These are phyloP conservation scores for Diadumene lineata DNA, from an alignment of 92 coral and sea anemone genomes.

Conservation along the genomic window DNA sequence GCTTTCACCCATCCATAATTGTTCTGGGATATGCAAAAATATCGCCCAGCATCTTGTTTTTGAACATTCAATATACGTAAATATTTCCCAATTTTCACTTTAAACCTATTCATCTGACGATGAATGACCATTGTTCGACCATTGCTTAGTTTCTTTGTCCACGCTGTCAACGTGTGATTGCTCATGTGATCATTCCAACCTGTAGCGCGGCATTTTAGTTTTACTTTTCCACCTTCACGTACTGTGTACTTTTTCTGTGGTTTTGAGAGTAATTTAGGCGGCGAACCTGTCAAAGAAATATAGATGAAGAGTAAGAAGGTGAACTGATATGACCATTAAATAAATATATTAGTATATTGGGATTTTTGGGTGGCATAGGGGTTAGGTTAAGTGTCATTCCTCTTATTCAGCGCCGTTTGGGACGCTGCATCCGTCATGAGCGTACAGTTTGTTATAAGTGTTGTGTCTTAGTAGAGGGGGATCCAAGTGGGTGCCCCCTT, in stretches of 20 bases:
- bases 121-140: not conserved
- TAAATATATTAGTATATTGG: too few species aligned
- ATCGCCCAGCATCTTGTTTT: slow-evolving; percentile 62
- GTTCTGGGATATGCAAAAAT: slow-evolving; percentile 66
- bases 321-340: too few species aligned
- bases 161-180: slow-evolving; percentile 74
- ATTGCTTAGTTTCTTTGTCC: slow-evolving; percentile 46
- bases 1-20: slow-evolving; percentile 41
- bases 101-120: slow-evolving; percentile 28
- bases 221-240: slow-evolving; percentile 62
- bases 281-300: slow-evolving; percentile 18
- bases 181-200: slow-evolving; percentile 62
- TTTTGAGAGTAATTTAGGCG: slow-evolving; percentile 45
- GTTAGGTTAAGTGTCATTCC: too few species aligned
- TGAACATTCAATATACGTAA: slow-evolving; percentile 64
- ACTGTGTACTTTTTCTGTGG: slow-evolving; percentile 56
- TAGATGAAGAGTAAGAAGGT: not conserved
- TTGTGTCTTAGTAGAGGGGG: too few species aligned
- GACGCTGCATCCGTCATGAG: too few species aligned
- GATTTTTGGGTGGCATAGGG: too few species aligned
- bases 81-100: slow-evolving; percentile 40
- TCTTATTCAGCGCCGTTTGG: too few species aligned
- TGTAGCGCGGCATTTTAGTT: slow-evolving; percentile 64
- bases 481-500: too few species aligned
- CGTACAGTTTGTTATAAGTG: too few species aligned